Evolutionary conservation across 1,140 invertebrate species (phyloP).

Genomic region (Centruroides vittatus): DNA sequence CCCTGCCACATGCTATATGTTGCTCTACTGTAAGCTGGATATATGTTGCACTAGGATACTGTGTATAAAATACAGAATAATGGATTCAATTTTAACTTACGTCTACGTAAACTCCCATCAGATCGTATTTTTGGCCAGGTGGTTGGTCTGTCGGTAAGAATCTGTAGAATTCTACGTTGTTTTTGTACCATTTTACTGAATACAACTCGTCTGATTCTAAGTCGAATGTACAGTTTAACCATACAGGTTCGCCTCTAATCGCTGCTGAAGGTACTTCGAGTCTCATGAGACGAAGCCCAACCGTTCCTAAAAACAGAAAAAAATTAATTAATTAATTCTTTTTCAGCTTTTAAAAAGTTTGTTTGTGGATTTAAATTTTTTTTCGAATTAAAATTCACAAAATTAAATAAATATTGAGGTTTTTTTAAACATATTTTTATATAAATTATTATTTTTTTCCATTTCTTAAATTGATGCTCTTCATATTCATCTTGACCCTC

Average conservation of each 20-base stretch:
- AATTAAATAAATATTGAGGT: no score
- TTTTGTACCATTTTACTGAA: conserved; percentile 25
- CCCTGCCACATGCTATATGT: no score
- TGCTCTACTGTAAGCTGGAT: no score
- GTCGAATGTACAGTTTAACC: conserved; percentile 29
- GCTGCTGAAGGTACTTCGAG: conserved; percentile 18
- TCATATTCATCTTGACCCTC: no score
- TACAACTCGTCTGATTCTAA: conserved; percentile 28
- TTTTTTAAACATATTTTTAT: no score
- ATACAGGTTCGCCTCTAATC: conserved; percentile 17
- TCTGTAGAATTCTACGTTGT: conserved; percentile 20
- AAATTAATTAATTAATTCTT: not conserved
- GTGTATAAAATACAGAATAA: no score
- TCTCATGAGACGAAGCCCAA: conserved; percentile 11
- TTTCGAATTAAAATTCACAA: no score
- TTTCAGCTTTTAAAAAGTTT: no score
- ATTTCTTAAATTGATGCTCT: no score
- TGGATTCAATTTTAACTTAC: conserved; percentile 11
- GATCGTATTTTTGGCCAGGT: conserved; percentile 16
- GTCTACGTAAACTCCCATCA: conserved; percentile 19
- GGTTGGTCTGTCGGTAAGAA: conserved; percentile 12
- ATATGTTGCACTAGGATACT: no score
- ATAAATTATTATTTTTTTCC: no score
- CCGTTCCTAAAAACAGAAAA: conserved; percentile 1
- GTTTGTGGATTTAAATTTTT: no score